These are phyloP conservation scores for Myripristis jacobus DNA, from an alignment of 2,797 vertebrate genomes.

Conservation along the genomic window DNA sequence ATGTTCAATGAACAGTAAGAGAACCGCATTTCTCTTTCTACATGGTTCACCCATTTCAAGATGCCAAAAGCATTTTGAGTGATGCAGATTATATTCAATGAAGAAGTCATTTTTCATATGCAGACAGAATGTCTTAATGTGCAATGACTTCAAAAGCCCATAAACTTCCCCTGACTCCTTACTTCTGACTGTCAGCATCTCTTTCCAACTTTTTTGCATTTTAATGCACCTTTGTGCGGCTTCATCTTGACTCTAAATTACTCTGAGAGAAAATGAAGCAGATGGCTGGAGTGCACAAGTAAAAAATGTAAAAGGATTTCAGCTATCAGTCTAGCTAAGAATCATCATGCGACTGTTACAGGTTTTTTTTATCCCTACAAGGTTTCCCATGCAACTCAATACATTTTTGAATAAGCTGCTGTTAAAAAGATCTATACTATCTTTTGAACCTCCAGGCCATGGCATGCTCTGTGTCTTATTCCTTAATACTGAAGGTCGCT, in stretches of 20 bases:
- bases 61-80: slow-evolving; percentile 13
- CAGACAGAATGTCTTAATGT: background rate
- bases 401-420: background rate
- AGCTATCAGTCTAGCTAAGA: background rate
- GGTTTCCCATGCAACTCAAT: background rate
- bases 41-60: background rate
- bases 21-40: background rate
- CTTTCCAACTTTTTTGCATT: background rate
- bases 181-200: background rate
- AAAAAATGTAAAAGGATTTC: background rate
- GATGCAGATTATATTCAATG: background rate
- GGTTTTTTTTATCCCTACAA: background rate
- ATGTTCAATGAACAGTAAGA: background rate
- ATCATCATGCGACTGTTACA: background rate
- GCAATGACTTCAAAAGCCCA: background rate
- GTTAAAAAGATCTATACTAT: background rate
- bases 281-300: background rate
- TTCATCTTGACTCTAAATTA: background rate
- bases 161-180: background rate
- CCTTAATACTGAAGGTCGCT: too few species aligned
- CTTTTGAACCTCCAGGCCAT: too few species aligned
- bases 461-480: too few species aligned
- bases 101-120: background rate
- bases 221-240: background rate
- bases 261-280: background rate